phyloP scores from a whole-genome alignment of 2,888 invertebrate genomes.

The Orthonychiurus folsomi region DNA sequence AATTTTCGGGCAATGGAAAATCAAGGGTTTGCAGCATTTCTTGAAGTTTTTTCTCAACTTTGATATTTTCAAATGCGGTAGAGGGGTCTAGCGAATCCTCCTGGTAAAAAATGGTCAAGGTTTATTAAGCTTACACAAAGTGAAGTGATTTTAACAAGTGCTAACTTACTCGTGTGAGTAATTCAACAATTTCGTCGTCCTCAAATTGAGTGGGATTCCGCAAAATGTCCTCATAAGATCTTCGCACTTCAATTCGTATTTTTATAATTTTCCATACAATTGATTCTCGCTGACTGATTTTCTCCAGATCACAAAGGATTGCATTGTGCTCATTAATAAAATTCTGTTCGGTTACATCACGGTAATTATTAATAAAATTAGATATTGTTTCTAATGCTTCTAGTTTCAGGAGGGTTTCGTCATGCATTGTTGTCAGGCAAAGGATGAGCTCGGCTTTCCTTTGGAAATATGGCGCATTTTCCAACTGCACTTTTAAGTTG shows the following conservation, averaged over 20 bases:
- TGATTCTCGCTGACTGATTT: background rate
- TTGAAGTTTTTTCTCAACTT: background rate
- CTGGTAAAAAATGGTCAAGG: no score
- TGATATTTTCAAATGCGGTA: background rate
- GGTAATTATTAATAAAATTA: background rate
- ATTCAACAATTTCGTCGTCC: background rate
- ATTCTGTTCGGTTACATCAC: background rate
- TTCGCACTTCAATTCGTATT: background rate
- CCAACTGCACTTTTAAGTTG: background rate
- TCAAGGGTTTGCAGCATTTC: constrained; percentile 9
- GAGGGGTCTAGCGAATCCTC: background rate
- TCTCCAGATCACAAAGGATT: background rate
- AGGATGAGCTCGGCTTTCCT: background rate
- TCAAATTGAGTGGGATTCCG: background rate
- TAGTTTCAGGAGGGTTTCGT: background rate
- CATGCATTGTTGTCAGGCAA: background rate
- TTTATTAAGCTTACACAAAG: background rate
- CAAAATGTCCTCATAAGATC: background rate
- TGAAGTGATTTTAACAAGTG: background rate
- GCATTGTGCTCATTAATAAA: background rate
- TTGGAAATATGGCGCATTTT: background rate
- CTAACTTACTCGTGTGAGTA: background rate
- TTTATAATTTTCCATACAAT: background rate
- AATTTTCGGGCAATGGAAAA: constrained; percentile 12
- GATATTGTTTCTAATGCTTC: background rate